phyloP scores from a whole-genome alignment of 2,888 invertebrate species.

The Melieria crassipennis region DNA sequence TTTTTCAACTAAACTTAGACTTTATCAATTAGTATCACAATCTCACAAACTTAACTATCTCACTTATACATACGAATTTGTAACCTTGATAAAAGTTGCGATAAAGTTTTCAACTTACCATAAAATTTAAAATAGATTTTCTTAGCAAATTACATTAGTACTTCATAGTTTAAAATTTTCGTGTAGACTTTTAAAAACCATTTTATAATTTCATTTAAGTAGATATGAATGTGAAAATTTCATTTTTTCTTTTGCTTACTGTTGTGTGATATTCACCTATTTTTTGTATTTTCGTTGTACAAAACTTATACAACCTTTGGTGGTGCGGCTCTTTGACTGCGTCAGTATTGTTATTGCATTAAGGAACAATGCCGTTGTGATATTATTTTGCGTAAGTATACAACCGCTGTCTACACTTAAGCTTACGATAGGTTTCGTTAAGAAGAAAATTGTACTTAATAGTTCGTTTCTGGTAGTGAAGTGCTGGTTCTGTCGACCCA shows the following conservation, averaged over 20 bases:
- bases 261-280: not conserved
- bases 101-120: not conserved
- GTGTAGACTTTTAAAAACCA: conserved; percentile 13
- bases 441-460: conserved; percentile 36
- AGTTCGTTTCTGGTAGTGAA: conserved; percentile 30
- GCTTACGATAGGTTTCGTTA: conserved; percentile 23
- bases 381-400: conserved; percentile 57
- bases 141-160: not conserved
- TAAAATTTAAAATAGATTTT: not conserved
- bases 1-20: conserved; percentile 1
- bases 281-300: not conserved
- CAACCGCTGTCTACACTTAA: conserved; percentile 54
- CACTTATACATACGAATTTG: not conserved
- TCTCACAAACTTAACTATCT: not conserved
- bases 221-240: conserved; percentile 21
- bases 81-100: no score
- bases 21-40: not conserved
- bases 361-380: conserved; percentile 64
- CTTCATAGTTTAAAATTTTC: not conserved
- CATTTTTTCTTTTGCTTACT: not conserved
- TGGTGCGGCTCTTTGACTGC: not conserved
- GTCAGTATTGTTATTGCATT: conserved; percentile 42
- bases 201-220: conserved; percentile 23
- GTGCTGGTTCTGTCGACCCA: conserved; percentile 23
- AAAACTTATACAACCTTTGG: not conserved